Base-by-base conservation (phyloP, 2,797 vertebrate species). In the Cyprinella venusta region DNA sequence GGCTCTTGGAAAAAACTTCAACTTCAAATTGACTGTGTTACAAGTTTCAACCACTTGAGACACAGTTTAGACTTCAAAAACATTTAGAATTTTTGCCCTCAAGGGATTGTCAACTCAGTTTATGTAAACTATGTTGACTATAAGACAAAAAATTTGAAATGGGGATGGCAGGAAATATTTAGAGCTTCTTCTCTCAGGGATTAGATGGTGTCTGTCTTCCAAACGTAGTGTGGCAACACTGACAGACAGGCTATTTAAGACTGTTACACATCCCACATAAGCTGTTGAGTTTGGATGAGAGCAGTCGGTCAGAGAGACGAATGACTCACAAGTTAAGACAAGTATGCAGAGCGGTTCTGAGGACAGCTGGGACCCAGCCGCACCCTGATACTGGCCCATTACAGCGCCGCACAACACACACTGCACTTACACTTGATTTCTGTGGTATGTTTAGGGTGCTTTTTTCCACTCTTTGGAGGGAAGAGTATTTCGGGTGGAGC, bases 251-350 rank as follows among this genome's bases (percentile, higher is more conserved):
- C 82, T 81, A 72, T 85, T 89, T 81, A 75, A 85, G 84, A 89
- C 54, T 64, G 83, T 81, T 84, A 74, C 85, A 87, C 87, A 88
- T 90, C 88, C 87, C 88, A 82, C 78, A 86, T 77, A 69, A 83
- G 69, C 84, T 87, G 86, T 72, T 84, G 85, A 87, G 81, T 80
- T 87, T 87, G 87, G 86, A 88, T 79, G 67, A 86, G 61, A 87
- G 50, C 70, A 74, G 63, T 38, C 59, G 7, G 13, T 78, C 70
- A 77, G 81, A 88, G 83, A 76, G 86, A 88, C 85, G 82, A 88
- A 90, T 87, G 85, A 88, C 87, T 89, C 79, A 78, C 89, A 89
- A 80, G 88, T 91, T 87, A 85, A 83, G 79, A 84, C 86, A 89
- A 88, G 89, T 82, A 86, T 79, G 81, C 65, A 77, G 82, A 74